phyloP scores from a whole-genome alignment of 2,888 invertebrate genomes.

The Arrhopalites spinosus region DNA sequence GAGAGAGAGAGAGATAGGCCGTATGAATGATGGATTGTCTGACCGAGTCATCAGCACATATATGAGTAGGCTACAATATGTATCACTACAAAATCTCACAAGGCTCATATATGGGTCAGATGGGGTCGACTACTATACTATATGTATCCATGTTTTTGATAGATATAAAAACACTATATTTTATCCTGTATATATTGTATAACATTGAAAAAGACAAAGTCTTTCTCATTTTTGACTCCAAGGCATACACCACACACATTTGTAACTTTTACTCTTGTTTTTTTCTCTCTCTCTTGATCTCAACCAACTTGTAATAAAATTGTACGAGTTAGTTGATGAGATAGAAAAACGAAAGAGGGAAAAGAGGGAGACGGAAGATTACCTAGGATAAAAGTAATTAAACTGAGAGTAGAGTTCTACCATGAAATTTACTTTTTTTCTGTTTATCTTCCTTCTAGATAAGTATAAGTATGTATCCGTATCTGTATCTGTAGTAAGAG shows the following conservation, averaged over 20 bases:
- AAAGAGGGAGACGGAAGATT: not conserved
- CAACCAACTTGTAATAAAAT: not conserved
- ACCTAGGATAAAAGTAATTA: slow-evolving; percentile 13
- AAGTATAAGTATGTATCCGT: slow-evolving; percentile 1
- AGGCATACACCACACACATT: too few relatives aligned
- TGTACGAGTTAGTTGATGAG: not conserved
- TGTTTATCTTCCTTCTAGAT: not conserved
- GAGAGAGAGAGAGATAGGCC: slow-evolving; percentile 16
- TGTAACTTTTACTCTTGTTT: too few relatives aligned
- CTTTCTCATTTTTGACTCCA: too few relatives aligned
- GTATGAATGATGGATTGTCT: slow-evolving; percentile 33
- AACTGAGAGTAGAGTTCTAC: not conserved
- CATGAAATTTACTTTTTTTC: not conserved
- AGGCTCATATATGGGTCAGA: slow-evolving; percentile 26
- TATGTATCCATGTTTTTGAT: too few relatives aligned
- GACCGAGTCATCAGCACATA: slow-evolving; percentile 23
- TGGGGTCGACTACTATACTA: too few relatives aligned
- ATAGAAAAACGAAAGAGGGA: not conserved
- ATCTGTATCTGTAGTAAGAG: too few relatives aligned
- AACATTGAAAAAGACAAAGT: too few relatives aligned
- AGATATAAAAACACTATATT: too few relatives aligned
- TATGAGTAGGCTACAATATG: not conserved
- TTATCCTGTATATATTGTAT: too few relatives aligned
- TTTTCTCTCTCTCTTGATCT: not conserved
- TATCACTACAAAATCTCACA: too few relatives aligned